Conservation (phyloP, 2,113 vertebrate species). For the Anser cygnoides region DNA sequence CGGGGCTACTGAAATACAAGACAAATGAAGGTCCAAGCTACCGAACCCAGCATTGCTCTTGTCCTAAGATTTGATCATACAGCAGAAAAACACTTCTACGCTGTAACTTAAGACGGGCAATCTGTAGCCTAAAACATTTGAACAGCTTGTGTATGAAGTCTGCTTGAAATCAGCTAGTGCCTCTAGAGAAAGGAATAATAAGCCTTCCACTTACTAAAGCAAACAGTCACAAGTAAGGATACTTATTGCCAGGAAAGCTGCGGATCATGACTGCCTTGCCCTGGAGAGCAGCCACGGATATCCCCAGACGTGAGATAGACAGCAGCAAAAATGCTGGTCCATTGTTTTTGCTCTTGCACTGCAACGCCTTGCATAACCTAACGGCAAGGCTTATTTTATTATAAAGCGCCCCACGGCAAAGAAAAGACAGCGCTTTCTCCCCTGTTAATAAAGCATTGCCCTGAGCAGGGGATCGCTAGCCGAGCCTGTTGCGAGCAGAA, state of each 20-base stretch:
- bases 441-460: neutral
- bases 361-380: neutral
- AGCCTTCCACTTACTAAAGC: neutral
- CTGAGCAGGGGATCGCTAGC: neutral
- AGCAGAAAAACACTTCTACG: neutral
- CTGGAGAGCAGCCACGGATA: neutral
- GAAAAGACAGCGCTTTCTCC: neutral
- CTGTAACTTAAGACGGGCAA: neutral
- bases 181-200: neutral
- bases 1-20: neutral
- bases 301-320: neutral
- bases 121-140: neutral
- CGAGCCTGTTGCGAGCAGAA: neutral
- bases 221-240: neutral
- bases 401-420: neutral
- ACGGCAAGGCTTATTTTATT: accelerated
- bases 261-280: neutral
- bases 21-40: neutral
- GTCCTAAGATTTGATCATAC: neutral
- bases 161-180: neutral
- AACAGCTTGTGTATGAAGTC: neutral
- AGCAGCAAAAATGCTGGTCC: accelerated
- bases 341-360: neutral
- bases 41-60: neutral
- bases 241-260: accelerated